A percentile compares a stretch with the other conserved stretches of the same genome.
Evolutionary conservation across 2,888 invertebrate genomes (phyloP).

Genomic region (Halocaridina rubra): DNA sequence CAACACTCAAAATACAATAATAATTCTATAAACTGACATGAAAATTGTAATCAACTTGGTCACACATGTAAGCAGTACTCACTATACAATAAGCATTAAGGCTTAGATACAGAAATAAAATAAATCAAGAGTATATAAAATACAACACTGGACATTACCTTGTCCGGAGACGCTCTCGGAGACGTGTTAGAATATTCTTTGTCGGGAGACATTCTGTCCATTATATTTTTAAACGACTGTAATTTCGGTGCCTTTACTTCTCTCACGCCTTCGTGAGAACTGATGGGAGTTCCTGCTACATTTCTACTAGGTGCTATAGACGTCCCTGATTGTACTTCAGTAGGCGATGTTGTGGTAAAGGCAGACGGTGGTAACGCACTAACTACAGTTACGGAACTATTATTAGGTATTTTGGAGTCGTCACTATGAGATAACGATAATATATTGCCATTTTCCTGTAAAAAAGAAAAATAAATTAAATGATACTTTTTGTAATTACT

Average conservation of each 20-base stretch:
- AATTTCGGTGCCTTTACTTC: conserved; percentile 66
- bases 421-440: background rate
- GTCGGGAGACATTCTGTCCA: conserved; percentile 73
- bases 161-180: conserved; percentile 44
- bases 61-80: too few relatives aligned
- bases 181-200: conserved; percentile 66
- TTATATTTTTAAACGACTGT: conserved; percentile 75
- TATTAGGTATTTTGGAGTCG: conserved; percentile 6
- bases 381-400: background rate
- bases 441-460: conserved; percentile 43
- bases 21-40: too few relatives aligned
- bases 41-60: too few relatives aligned
- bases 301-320: background rate
- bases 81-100: too few relatives aligned
- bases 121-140: too few relatives aligned
- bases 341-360: conserved; percentile 4
- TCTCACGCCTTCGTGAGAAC: conserved; percentile 34
- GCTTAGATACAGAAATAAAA: too few relatives aligned
- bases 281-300: background rate
- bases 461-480: background rate
- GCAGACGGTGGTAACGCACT: conserved; percentile 15
- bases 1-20: too few relatives aligned
- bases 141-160: too few relatives aligned
- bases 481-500: too few relatives aligned
- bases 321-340: conserved; percentile 18